Conservation (phyloP, 2,113 vertebrate species). For the Bolborhynchus lineola region DNA sequence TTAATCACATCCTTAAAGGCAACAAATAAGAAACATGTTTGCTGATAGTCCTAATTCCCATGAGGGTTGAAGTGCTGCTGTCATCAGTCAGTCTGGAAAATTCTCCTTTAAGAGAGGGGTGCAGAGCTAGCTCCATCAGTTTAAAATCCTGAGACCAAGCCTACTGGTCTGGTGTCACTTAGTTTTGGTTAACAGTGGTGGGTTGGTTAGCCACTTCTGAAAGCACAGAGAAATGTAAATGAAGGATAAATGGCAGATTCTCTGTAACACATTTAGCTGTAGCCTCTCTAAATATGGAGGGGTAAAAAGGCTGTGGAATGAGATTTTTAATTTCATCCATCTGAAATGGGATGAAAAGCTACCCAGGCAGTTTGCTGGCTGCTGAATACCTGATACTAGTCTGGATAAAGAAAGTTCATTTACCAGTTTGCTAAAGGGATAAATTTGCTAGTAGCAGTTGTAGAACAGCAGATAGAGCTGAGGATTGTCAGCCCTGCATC, state of each 20-base stretch:
- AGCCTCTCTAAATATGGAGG: not conserved
- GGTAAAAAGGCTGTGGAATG: not conserved
- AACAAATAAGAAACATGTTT: not conserved
- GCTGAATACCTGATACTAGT: not conserved
- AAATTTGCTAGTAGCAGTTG: not conserved
- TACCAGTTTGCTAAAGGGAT: not conserved
- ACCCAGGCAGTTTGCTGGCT: not conserved
- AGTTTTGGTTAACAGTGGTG: not conserved
- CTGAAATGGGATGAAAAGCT: not conserved
- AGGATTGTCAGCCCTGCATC: not conserved
- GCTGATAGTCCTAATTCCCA: not conserved
- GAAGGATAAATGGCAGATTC: not conserved
- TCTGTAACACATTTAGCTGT: not conserved
- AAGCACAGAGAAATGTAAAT: not conserved
- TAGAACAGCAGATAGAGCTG: not conserved
- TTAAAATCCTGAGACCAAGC: not conserved
- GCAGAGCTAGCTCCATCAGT: not conserved
- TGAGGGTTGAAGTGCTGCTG: not conserved
- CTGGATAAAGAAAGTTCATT: not conserved
- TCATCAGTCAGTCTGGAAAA: not conserved
- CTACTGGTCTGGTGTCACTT: accelerated
- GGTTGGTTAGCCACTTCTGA: not conserved
- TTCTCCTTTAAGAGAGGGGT: not conserved
- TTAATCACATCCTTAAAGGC: not conserved
- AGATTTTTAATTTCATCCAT: not conserved